Base-by-base conservation (phyloP, 2,888 invertebrate species). In the Cylindroiulus punctatus region DNA sequence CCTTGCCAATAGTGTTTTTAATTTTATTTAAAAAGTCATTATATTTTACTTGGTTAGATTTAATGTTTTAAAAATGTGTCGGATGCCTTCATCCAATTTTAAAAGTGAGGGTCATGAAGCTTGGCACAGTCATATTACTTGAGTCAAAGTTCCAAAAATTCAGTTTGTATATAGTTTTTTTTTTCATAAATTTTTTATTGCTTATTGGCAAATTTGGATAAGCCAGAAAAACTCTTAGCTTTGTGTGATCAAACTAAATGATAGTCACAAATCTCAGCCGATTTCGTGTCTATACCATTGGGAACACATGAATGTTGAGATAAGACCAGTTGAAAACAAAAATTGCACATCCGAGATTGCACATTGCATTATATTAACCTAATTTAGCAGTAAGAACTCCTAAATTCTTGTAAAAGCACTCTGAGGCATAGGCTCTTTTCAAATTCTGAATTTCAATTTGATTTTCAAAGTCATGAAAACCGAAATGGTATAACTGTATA, bases 11-110 rank as follows among this genome's bases (percentile, higher is more conserved):
- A n/a, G 22, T 57, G 65, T 65, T 65, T 65, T 65, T 26, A 26
- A 26, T 65, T 26, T 65, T 65, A 65, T 65, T 65, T 65, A 26
- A 65, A 65, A 57, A 57, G n/a, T n/a, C n/a, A 57, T n/a, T 57
- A n/a, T n/a, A 19, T 47, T 57, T 5, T n/a, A n/a, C 57, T 57
- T 57, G 57, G 57, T 65, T 65, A 65, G n/a, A 26, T 76, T 76
- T 14, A 76, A 76, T 30, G 76, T 76, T 30, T 76, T 76, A 76
- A 76, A n/a, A 65, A 57, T 5, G 17, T 76, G 76, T 17, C 14
- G 1, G 32, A 26, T 17, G 17, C 76, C 12, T 14, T 76, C 3
- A 30, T 76, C 30, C 30, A 32, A 76, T 32, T 76, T 76, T 52
- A 32, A 32, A 30, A 26, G 10, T 76, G 30, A 30, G 30, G 17